Conservation (phyloP, 2,888 invertebrate genomes). For the Nephrotoma appendiculata region DNA sequence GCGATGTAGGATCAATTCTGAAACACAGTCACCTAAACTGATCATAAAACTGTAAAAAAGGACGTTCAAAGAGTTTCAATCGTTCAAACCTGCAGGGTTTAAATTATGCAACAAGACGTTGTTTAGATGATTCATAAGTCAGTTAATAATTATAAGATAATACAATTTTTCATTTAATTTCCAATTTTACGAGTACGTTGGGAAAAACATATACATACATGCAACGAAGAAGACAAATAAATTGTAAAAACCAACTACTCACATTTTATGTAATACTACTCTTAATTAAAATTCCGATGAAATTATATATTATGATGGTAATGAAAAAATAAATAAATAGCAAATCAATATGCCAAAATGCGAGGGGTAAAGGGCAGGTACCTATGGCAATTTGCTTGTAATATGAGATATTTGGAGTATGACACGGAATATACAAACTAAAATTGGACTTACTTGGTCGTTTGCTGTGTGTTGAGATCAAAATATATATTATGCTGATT, state of each 20-base stretch:
- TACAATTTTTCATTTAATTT: too few species aligned
- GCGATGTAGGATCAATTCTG: too few species aligned
- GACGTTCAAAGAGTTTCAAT: too few species aligned
- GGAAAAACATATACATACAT: too few species aligned
- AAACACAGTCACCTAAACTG: too few species aligned
- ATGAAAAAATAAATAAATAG: background rate
- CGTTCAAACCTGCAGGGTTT: too few species aligned
- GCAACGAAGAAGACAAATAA: too few species aligned
- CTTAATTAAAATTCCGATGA: background rate
- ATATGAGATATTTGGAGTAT: background rate
- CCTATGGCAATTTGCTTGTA: background rate
- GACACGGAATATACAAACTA: background rate
- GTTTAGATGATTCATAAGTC: too few species aligned
- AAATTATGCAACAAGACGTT: too few species aligned
- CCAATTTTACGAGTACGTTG: too few species aligned
- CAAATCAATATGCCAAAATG: background rate
- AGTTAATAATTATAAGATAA: too few species aligned
- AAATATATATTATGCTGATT: constrained; percentile 12
- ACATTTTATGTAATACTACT: background rate
- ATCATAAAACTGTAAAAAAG: too few species aligned
- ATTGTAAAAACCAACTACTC: background rate
- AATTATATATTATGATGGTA: background rate
- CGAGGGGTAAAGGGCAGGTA: background rate
- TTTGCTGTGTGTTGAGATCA: constrained; percentile 15
- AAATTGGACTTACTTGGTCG: constrained; percentile 12